Evolutionary conservation across 2,888 invertebrate genomes (phyloP), one percentile per base, ranked within the genome.

Genomic region (Achlya flavicornis): DNA sequence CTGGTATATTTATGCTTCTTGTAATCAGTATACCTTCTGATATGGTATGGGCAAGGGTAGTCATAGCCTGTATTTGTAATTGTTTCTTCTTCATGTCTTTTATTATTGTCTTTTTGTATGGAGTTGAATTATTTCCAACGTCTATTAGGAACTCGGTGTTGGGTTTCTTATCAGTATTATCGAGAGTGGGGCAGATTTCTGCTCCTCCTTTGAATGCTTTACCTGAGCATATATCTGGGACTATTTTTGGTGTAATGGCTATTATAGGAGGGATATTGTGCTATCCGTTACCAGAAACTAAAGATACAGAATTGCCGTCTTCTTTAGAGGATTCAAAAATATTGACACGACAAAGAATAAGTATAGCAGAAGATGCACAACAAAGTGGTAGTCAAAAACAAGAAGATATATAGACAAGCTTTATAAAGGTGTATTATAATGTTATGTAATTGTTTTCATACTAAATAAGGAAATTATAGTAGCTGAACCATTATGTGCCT

Each of bases 101-200:
- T 81, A 96, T 97, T 0, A 96, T 96, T 38, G 96, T 96, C 6
- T 98, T 97, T 84, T 94, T 98, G 19, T 98, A 96, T 83, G 96
- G 96, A 0, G 97, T 97, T 0, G 98, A 98, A 87, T 85, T 97
- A 19, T 98, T 97, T 82, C 98, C 98, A 0, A 98, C 98, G 0
- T 95, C 97, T 1, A 95, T 98, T 0, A 94, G 98, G 38, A 98
- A 97, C 81, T 96, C 96, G 61, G 97, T 97, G 0, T 95, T 98
- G 70, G 98, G 98, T 0, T 92, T 96, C 14, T 95, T 97, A 59
- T 97, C 97, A 0, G 96, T 97, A 90, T 94, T 96, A 71, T 97
- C 97, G 0, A 95, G 98, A 76, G 79, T 97, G 33, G 98, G 98
- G 0, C 97, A 97, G 4, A 97, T 97, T 86, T 72, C 95, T 4